phyloP scores from a whole-genome alignment of 2,888 invertebrate species.

The Macaria liturata region DNA sequence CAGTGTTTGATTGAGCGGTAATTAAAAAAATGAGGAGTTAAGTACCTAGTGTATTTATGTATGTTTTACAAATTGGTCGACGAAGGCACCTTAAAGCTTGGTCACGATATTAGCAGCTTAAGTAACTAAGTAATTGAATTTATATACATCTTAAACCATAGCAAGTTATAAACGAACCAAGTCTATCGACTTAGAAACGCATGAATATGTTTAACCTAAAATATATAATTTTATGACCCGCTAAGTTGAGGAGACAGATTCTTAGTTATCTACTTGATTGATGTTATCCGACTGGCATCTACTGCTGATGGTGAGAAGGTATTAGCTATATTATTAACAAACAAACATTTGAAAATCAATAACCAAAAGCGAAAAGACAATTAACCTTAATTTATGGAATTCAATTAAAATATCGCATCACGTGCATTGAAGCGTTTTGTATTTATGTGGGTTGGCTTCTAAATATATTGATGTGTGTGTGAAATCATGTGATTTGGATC shows the following conservation, averaged over 20 bases:
- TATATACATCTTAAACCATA: constrained; percentile 1
- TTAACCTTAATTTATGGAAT: constrained; percentile 63
- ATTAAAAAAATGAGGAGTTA: too few relatives aligned
- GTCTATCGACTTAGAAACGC: constrained; percentile 4
- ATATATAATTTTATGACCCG: constrained; percentile 24
- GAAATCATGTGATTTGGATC: constrained; percentile 16
- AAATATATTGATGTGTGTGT: constrained; percentile 6
- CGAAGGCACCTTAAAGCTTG: too few relatives aligned
- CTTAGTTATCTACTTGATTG: constrained; percentile 32
- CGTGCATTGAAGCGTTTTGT: constrained; percentile 13
- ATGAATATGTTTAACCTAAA: constrained; percentile 32
- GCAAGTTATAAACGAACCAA: constrained; percentile 9
- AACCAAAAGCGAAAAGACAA: constrained; percentile 54
- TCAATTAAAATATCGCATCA: constrained; percentile 52
- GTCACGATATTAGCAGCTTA: too few relatives aligned
- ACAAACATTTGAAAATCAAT: constrained; percentile 60
- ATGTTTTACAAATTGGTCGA: too few relatives aligned
- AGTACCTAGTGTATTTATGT: too few relatives aligned
- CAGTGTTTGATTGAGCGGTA: too few relatives aligned
- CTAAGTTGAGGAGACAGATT: constrained; percentile 25
- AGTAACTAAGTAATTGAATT: neutral
- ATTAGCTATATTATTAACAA: constrained; percentile 29
- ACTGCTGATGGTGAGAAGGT: constrained; percentile 25
- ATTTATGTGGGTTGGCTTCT: constrained; percentile 22
- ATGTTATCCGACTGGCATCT: constrained; percentile 17